Conservation (phyloP, 92 coral and sea anemone species). For the Phymanthus crucifer region DNA sequence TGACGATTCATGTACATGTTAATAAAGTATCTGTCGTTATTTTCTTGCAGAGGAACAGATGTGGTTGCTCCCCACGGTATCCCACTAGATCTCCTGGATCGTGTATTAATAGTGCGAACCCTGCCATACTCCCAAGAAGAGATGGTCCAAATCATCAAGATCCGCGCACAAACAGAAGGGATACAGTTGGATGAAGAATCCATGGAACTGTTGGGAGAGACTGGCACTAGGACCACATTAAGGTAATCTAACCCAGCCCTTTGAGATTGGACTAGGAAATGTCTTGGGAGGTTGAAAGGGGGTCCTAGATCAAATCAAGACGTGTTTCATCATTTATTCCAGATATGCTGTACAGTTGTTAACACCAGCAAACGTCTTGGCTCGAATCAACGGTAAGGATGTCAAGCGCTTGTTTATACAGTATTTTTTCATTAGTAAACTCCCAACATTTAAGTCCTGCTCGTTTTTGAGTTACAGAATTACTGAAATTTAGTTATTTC, state of each 20-base stretch:
- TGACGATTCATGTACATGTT: background rate
- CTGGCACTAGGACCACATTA: conserved; percentile 92
- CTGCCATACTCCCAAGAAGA: conserved; percentile 95
- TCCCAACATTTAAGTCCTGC: too few relatives aligned
- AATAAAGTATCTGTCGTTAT: background rate
- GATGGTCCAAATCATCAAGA: conserved; percentile 88
- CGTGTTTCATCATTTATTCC: background rate
- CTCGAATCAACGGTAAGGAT: conserved; percentile 84
- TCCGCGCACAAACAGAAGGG: conserved; percentile 95
- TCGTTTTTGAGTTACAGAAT: background rate
- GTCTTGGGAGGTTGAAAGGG: too few relatives aligned
- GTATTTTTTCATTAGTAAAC: background rate
- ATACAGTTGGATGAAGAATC: conserved; percentile 95
- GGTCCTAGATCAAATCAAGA: too few relatives aligned
- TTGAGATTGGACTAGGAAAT: background rate
- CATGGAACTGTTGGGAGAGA: conserved; percentile 80
- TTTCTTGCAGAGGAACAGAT: conserved; percentile 80
- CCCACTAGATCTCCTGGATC: conserved; percentile 96
- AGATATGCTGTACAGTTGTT: conserved; percentile 96
- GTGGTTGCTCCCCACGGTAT: conserved; percentile 94
- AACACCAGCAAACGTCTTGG: conserved; percentile 96
- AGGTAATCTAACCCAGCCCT: conserved; percentile 42
- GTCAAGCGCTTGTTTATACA: background rate
- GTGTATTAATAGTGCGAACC: conserved; percentile 94
- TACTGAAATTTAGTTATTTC: background rate